Conservation (phyloP, 2,113 vertebrate genomes). For the Python bivittatus region DNA sequence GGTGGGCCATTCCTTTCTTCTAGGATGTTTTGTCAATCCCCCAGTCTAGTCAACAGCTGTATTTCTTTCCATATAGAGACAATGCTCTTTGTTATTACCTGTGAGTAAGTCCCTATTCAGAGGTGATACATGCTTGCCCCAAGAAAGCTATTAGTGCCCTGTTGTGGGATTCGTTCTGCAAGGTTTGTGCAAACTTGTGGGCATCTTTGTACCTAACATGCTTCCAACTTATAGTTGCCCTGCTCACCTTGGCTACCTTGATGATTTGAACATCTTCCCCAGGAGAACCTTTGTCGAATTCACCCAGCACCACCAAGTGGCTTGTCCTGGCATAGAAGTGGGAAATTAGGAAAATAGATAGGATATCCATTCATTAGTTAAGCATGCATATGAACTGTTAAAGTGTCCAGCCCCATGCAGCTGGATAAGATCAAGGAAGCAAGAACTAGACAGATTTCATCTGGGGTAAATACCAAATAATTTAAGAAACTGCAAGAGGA, state of each 20-base stretch:
- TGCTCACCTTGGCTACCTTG: slow-evolving; percentile 79
- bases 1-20: background rate
- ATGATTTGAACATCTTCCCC: slow-evolving; percentile 74
- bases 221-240: background rate
- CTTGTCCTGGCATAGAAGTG: slow-evolving; percentile 67
- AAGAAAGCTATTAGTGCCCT: slow-evolving; percentile 58
- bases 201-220: background rate
- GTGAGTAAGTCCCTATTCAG: slow-evolving; percentile 80
- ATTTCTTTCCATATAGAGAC: background rate
- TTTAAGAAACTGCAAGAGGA: too few relatives aligned
- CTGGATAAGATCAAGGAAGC: background rate
- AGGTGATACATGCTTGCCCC: slow-evolving; percentile 75
- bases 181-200: background rate
- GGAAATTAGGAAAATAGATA: background rate
- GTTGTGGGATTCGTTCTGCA: background rate
- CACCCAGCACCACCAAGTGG: slow-evolving; percentile 80
- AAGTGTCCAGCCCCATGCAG: background rate
- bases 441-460: background rate
- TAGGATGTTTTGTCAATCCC: background rate
- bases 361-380: too few relatives aligned
- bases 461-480: background rate
- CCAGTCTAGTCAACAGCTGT: background rate
- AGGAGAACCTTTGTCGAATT: slow-evolving; percentile 76
- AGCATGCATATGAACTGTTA: background rate
- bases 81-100: slow-evolving; percentile 64